Base-by-base conservation (phyloP, 2,888 invertebrate species). In the Diarsia rubi region DNA sequence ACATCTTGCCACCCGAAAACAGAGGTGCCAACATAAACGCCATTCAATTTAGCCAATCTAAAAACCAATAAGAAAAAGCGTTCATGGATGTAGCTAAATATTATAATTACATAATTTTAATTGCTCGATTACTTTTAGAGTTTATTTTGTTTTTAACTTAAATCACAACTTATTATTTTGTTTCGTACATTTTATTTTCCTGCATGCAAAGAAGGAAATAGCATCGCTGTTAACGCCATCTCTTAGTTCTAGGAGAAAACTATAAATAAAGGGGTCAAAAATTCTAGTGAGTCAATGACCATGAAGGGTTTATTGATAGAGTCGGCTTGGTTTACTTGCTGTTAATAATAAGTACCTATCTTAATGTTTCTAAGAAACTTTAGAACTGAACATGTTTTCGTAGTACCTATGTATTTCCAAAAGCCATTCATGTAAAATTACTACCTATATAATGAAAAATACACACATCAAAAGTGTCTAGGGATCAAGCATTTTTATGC, bases 31-130 rank as follows among this genome's bases (percentile, higher is more conserved):
- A 90, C 87, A 45, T 86, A 63, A 74, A 44, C 42, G 60, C 52
- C 70, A 65, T 86, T 73, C 66, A 81, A 62, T 73, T 52, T 67
- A 78, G 89, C 93, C 94, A 93, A 92, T 90, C 70, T 83, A 75
- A 85, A 63, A 87, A 75, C 72, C 71, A 83, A 82, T 62, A 57
- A 72, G 45, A 57, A 54, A 16, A 59, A 74, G 88, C 88, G 82
- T 94, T 93, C 91, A 90, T 85, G 81, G 88, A 89, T 88, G 64
- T 44, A 82, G 90, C 69, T 90, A 45, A 60, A 44, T 12, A 52
- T 31, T 49, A 1, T 19, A 73, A 42, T 57, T 69, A 37, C n/a
- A 49, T 73, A n/a, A 73, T 66, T 62, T n/a, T 24, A 59, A 44
- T 24, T 45, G 16, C 24, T 44, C 49, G 14, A 16, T 1, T 14